These are phyloP conservation scores for Callinectes sapidus DNA, from an alignment of 2,888 invertebrate genomes.

Conservation along the genomic window DNA sequence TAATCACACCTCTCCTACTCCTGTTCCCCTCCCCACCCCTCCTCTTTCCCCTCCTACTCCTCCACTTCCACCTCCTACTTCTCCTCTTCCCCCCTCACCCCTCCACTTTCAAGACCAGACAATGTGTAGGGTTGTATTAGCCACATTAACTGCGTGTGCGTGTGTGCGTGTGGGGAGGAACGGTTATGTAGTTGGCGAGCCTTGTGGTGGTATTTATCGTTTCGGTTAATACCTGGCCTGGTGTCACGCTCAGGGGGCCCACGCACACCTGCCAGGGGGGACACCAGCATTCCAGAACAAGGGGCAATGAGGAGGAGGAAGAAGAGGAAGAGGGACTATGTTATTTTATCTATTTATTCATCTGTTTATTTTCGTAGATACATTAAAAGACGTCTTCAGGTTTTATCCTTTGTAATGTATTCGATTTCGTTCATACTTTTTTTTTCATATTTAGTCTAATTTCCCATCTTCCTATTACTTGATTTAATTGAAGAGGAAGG, in stretches of 20 bases:
- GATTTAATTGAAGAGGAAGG: too few relatives aligned
- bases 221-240: background rate
- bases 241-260: conserved; percentile 20
- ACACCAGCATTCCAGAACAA: background rate
- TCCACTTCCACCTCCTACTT: background rate
- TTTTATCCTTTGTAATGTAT: too few relatives aligned
- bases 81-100: background rate
- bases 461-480: too few relatives aligned
- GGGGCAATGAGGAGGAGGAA: background rate
- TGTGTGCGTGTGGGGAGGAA: conserved; percentile 27
- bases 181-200: background rate
- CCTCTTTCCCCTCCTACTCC: background rate
- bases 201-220: conserved; percentile 16
- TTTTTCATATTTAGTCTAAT: too few relatives aligned
- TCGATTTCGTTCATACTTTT: too few relatives aligned
- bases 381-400: too few relatives aligned
- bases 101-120: background rate
- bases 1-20: background rate
- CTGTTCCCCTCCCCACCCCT: background rate
- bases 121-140: conserved; percentile 23
- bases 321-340: background rate
- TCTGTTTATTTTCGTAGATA: background rate
- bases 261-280: background rate
- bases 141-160: conserved; percentile 17
- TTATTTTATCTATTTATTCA: background rate